These are phyloP conservation scores for Pissodes strobi DNA, from an alignment of 1,140 invertebrate species.

Conservation along the genomic window DNA sequence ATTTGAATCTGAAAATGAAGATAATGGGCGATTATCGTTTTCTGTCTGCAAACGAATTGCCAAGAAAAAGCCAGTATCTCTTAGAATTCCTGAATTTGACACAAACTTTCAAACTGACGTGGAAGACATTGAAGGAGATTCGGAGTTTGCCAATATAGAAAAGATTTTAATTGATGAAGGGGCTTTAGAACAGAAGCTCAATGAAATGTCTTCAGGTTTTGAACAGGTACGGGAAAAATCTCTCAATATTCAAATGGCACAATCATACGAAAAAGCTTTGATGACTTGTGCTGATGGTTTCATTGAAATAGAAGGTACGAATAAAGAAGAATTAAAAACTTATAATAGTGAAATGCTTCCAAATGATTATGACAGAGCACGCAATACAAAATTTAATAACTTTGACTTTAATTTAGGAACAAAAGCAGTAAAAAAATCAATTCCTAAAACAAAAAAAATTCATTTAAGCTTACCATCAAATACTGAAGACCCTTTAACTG, in stretches of 20 bases:
- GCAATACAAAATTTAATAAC: no score
- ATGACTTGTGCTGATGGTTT: no score
- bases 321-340: conserved; percentile 21
- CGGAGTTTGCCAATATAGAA: neutral
- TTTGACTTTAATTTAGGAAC: no score
- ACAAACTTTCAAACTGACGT: conserved; percentile 38
- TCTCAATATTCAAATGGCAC: neutral
- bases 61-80: conserved; percentile 18
- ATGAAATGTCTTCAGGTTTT: conserved; percentile 31
- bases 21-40: conserved; percentile 31
- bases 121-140: conserved; percentile 40
- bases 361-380: no score
- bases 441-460: no score
- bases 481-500: conserved; percentile 44
- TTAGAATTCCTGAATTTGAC: conserved; percentile 38
- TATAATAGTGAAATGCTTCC: no score
- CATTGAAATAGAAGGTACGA: conserved; percentile 14
- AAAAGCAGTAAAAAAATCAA: no score
- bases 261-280: neutral
- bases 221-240: conserved; percentile 25
- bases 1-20: conserved; percentile 39
- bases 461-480: neutral
- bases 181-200: conserved; percentile 30
- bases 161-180: conserved; percentile 14
- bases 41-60: conserved; percentile 35